phyloP scores from a whole-genome alignment of 2,113 vertebrate genomes.

The Phodopus roborovskii region DNA sequence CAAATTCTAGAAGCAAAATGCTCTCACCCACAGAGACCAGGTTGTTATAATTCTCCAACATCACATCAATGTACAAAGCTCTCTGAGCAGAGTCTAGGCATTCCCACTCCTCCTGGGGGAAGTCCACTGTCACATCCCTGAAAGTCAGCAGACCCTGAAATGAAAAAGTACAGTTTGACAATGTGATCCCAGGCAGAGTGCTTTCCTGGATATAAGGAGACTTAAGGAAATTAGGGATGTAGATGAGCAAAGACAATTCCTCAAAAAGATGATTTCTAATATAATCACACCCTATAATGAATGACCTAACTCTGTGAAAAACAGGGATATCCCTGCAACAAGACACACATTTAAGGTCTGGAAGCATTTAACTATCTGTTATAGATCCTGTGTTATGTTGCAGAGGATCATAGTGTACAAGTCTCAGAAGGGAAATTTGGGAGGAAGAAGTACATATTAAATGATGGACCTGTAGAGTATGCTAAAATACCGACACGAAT shows the following conservation, averaged over 20 bases:
- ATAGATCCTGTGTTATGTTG: not conserved
- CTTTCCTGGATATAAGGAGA: not conserved
- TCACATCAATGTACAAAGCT: not conserved
- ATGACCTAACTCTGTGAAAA: not conserved
- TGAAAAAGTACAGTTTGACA: not conserved
- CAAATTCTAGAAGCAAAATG: not conserved
- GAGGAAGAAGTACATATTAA: not conserved
- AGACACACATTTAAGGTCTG: not conserved
- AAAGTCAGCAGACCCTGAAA: not conserved
- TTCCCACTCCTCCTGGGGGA: not conserved
- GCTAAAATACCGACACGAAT: not conserved
- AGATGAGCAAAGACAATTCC: not conserved
- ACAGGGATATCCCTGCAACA: not conserved
- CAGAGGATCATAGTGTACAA: not conserved
- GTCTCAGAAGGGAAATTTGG: not conserved
- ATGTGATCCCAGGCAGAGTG: not conserved
- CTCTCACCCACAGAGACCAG: not conserved
- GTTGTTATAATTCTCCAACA: not conserved
- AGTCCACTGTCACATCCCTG: not conserved
- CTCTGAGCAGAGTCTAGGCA: not conserved
- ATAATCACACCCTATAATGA: not conserved
- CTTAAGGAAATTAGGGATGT: not conserved
- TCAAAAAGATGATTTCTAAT: not conserved
- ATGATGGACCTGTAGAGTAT: not conserved
- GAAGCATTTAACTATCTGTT: not conserved